Conservation (phyloP, 2,888 invertebrate species). For the Plebejus melissa region DNA sequence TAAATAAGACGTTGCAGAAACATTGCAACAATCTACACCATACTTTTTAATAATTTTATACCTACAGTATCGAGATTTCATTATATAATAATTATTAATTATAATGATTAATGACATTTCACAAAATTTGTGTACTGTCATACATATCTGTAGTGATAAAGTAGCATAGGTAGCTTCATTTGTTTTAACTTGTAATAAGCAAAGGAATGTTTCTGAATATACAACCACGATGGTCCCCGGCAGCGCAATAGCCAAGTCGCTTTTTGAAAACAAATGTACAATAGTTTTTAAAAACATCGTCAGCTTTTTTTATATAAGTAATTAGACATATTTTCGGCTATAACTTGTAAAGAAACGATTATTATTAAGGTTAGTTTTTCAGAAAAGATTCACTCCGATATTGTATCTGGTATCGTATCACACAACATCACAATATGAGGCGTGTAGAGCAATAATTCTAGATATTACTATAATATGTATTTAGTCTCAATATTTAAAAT, state of each 20-base stretch:
- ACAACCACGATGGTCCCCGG: not conserved
- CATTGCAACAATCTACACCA: not conserved
- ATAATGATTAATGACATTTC: not conserved
- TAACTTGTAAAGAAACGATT: not conserved
- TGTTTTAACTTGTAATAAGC: not conserved
- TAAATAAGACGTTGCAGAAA: not conserved
- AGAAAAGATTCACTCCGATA: not conserved
- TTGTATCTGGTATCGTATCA: not conserved
- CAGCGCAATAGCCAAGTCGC: not conserved
- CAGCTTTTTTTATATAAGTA: not conserved
- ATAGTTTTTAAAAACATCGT: no score
- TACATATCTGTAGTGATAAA: not conserved
- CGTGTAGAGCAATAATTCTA: conserved; percentile 10
- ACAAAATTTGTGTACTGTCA: not conserved
- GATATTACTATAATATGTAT: not conserved
- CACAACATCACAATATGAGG: not conserved
- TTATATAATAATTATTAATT: not conserved
- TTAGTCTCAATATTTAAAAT: not conserved
- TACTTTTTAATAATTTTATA: not conserved
- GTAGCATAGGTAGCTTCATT: not conserved
- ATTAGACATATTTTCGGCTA: not conserved
- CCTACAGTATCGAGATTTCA: not conserved
- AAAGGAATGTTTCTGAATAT: not conserved
- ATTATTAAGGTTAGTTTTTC: not conserved
- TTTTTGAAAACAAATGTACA: not conserved